These are phyloP conservation scores for Otolemur garnettii DNA, from an alignment of 2,113 vertebrate genomes.

Conservation along the genomic window DNA sequence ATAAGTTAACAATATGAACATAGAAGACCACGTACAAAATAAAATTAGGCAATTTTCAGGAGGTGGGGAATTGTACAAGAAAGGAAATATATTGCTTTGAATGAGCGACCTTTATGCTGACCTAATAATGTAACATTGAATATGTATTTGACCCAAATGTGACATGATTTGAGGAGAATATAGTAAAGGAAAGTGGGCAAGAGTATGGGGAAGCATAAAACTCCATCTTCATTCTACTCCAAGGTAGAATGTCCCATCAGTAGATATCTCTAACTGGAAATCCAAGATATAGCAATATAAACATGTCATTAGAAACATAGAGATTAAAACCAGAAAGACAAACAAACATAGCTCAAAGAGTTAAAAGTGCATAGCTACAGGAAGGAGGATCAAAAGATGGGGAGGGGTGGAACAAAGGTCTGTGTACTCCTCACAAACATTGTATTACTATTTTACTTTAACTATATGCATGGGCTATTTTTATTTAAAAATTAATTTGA, in stretches of 20 bases:
- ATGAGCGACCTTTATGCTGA: not conserved
- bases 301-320: not conserved
- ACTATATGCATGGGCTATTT: not conserved
- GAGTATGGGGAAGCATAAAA: not conserved
- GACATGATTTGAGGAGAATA: not conserved
- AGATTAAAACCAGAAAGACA: not conserved
- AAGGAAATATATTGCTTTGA: not conserved
- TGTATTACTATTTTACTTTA: not conserved
- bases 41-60: not conserved
- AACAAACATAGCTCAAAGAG: not conserved
- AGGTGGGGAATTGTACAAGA: not conserved
- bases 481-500: not conserved
- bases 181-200: not conserved
- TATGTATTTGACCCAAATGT: not conserved
- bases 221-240: not conserved
- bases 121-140: not conserved
- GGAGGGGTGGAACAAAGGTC: not conserved
- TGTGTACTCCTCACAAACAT: not conserved
- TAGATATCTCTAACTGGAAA: not conserved
- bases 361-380: not conserved
- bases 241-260: not conserved
- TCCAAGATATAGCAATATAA: not conserved
- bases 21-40: not conserved
- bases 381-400: not conserved
- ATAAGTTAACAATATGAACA: not conserved